Conservation (phyloP, 1,140 invertebrate species). For the Drosophila pseudoananassae region DNA sequence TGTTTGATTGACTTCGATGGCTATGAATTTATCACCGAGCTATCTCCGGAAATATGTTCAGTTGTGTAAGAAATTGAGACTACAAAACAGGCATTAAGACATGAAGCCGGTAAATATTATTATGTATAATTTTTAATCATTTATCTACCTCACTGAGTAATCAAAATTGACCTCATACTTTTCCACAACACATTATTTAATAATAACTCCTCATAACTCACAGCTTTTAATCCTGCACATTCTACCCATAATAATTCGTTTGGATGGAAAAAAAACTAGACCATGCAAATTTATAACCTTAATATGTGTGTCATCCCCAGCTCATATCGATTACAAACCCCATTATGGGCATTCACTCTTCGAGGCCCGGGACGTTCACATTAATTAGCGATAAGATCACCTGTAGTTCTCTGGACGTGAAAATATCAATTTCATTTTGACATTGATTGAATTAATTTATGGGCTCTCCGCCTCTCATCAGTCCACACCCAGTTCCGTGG, state of each 20-base stretch:
- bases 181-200: constrained; percentile 10
- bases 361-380: constrained; percentile 32
- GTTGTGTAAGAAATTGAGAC: background rate
- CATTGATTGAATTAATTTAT: constrained; percentile 78
- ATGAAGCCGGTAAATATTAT: background rate
- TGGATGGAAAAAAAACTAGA: constrained; percentile 33
- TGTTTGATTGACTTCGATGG: constrained; percentile 73
- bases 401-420: constrained; percentile 35
- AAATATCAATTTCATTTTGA: constrained; percentile 64
- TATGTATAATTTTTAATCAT: background rate
- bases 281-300: constrained; percentile 51
- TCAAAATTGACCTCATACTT: background rate
- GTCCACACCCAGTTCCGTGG: constrained; percentile 8
- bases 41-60: background rate
- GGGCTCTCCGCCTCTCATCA: constrained; percentile 13
- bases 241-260: constrained; percentile 1
- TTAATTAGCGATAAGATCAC: constrained; percentile 76
- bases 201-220: constrained; percentile 22
- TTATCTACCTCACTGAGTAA: background rate
- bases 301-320: constrained; percentile 50
- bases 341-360: constrained; percentile 17
- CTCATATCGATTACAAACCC: constrained; percentile 29
- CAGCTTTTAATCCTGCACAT: constrained; percentile 5
- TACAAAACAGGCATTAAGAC: background rate
- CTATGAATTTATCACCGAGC: constrained; percentile 44